Conservation (phyloP, 1,140 invertebrate genomes). For the Grapholita molesta region DNA sequence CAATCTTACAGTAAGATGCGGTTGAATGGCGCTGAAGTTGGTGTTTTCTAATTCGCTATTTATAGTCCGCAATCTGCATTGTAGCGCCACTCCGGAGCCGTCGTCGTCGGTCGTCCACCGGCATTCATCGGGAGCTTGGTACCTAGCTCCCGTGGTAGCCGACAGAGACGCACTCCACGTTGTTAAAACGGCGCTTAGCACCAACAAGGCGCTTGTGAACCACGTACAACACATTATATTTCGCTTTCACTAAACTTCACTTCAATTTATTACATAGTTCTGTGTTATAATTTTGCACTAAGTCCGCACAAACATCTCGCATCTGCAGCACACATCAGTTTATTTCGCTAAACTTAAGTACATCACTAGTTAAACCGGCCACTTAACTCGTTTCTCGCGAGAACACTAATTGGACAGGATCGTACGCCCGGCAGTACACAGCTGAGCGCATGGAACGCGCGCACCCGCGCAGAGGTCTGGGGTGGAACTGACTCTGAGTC, state of each 20-base stretch:
- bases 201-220: conserved; percentile 56
- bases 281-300: conserved; percentile 50
- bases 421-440: conserved; percentile 48
- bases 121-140: conserved; percentile 92
- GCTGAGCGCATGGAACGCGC: conserved; percentile 46
- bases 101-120: conserved; percentile 84
- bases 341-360: conserved; percentile 47
- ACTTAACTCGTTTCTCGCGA: conserved; percentile 73
- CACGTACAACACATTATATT: conserved; percentile 64
- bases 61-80: conserved; percentile 89
- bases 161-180: conserved; percentile 69
- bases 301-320: conserved; percentile 50
- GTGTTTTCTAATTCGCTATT: conserved; percentile 94
- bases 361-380: conserved; percentile 65
- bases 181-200: conserved; percentile 58
- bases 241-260: conserved; percentile 61
- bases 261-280: conserved; percentile 59
- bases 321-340: conserved; percentile 44
- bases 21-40: conserved; percentile 92
- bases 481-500: conserved; percentile 69
- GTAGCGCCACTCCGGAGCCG: conserved; percentile 85
- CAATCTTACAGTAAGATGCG: conserved; percentile 90
- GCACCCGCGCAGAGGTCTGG: conserved; percentile 60
- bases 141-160: conserved; percentile 74
- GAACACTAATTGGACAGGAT: conserved; percentile 73